Evolutionary conservation across 2,113 vertebrate genomes (phyloP).

Genomic region (Pluvianellus socialis): DNA sequence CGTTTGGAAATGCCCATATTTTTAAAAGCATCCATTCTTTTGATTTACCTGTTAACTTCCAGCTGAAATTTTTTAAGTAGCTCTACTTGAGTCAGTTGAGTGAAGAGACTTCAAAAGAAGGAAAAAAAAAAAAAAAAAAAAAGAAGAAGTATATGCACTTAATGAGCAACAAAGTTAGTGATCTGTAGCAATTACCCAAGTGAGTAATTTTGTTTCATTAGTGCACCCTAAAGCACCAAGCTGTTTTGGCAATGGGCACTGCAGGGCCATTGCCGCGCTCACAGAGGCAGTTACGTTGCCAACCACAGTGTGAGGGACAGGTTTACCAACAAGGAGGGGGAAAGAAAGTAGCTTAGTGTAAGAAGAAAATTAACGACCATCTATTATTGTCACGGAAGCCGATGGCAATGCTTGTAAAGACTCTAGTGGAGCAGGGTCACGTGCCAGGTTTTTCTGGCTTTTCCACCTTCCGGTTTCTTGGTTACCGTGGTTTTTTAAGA

Average conservation of each 20-base stretch:
- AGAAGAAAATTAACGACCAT: conserved; percentile 20
- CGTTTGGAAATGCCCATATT: not conserved
- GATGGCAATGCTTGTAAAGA: not conserved
- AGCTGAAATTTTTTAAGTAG: not conserved
- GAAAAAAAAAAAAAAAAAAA: not conserved
- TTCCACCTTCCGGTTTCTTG: not conserved
- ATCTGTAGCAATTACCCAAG: conserved; percentile 56
- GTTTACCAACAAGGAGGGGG: not conserved
- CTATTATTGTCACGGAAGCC: not conserved
- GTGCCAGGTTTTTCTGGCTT: not conserved
- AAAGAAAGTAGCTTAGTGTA: not conserved
- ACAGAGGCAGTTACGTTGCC: not conserved
- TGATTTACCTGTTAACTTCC: not conserved
- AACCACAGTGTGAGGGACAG: not conserved
- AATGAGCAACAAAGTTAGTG: conserved; percentile 58
- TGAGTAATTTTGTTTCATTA: conserved; percentile 57
- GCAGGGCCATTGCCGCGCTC: not conserved
- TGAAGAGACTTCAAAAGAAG: not conserved
- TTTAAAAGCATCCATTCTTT: not conserved
- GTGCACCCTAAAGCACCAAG: conserved; percentile 44
- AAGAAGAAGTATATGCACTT: not conserved
- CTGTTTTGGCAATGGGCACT: conserved; percentile 51
- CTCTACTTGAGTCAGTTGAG: not conserved
- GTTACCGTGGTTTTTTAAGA: not conserved
- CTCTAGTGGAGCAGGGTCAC: not conserved